A percentile compares a stretch with the other conserved stretches of the same genome.
These are phyloP conservation scores for Flabesymbios commensalis DNA, from an alignment of 2,888 invertebrate genomes.

Conservation along the genomic window DNA sequence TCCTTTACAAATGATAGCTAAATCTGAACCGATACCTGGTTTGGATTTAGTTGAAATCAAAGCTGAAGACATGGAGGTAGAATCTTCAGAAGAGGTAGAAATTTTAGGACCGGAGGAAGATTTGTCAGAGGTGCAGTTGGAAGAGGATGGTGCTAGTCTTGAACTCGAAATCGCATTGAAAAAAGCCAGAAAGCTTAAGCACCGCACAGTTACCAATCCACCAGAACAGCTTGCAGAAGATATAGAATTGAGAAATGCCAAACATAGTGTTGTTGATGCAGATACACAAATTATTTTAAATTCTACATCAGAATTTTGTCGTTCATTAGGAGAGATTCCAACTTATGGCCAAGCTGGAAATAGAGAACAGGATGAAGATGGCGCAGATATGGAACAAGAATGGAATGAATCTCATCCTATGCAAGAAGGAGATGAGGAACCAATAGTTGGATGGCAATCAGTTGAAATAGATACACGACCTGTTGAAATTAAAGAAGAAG, in stretches of 20 bases:
- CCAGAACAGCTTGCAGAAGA: neutral
- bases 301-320: slow-evolving; percentile 94
- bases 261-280: neutral
- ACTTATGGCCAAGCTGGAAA: slow-evolving; percentile 91
- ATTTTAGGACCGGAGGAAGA: slow-evolving; percentile 61
- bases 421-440: slow-evolving; percentile 65
- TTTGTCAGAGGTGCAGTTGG: slow-evolving; percentile 67
- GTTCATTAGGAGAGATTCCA: slow-evolving; percentile 92
- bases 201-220: neutral
- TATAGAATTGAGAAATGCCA: neutral
- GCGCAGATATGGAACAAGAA: neutral
- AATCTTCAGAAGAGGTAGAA: slow-evolving; percentile 64
- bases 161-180: slow-evolving; percentile 72
- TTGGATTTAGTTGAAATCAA: slow-evolving; percentile 19
- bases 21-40: slow-evolving; percentile 20
- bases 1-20: slow-evolving; percentile 9
- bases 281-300: slow-evolving; percentile 90
- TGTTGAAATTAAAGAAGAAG: slow-evolving; percentile 57
- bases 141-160: slow-evolving; percentile 72
- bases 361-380: slow-evolving; percentile 76
- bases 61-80: slow-evolving; percentile 19
- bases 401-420: neutral
- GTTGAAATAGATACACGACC: slow-evolving; percentile 70
- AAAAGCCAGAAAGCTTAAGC: slow-evolving; percentile 73
- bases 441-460: slow-evolving; percentile 60